A percentile compares a stretch with the other conserved stretches of the same genome.
Evolutionary conservation across 2,797 vertebrate genomes (phyloP).

Genomic region (Enteromius trimaculatus): DNA sequence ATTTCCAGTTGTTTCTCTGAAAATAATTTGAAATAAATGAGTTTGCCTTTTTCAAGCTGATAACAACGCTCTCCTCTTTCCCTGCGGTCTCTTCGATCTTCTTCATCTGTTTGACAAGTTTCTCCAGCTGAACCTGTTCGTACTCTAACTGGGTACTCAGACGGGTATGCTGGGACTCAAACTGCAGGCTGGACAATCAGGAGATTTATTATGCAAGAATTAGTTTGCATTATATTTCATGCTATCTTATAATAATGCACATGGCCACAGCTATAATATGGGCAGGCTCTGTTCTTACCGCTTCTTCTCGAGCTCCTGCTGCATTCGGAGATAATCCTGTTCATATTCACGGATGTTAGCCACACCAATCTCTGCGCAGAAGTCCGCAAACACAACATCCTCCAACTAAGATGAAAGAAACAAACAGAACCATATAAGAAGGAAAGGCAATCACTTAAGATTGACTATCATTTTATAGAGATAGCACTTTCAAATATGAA

Average conservation of each 20-base stretch:
- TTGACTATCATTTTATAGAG: not conserved
- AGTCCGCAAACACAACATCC: constrained; percentile 87
- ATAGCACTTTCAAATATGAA: not conserved
- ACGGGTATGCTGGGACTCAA: constrained; percentile 85
- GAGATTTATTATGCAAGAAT: not conserved
- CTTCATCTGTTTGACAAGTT: constrained; percentile 71
- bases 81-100: constrained; percentile 73
- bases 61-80: constrained; percentile 73
- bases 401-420: constrained; percentile 79
- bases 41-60: constrained; percentile 78
- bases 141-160: constrained; percentile 86
- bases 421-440: not conserved
- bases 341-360: constrained; percentile 91
- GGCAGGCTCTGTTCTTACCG: constrained; percentile 72
- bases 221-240: not conserved
- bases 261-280: not conserved
- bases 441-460: not conserved
- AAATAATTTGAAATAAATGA: not conserved
- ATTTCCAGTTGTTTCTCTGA: not conserved
- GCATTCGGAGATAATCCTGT: constrained; percentile 82
- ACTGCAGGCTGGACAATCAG: constrained; percentile 82
- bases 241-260: not conserved
- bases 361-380: constrained; percentile 90
- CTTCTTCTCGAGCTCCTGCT: constrained; percentile 87
- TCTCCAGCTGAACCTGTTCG: constrained; percentile 78